Conservation (phyloP, 2,113 vertebrate genomes). For the Clupea harengus region DNA sequence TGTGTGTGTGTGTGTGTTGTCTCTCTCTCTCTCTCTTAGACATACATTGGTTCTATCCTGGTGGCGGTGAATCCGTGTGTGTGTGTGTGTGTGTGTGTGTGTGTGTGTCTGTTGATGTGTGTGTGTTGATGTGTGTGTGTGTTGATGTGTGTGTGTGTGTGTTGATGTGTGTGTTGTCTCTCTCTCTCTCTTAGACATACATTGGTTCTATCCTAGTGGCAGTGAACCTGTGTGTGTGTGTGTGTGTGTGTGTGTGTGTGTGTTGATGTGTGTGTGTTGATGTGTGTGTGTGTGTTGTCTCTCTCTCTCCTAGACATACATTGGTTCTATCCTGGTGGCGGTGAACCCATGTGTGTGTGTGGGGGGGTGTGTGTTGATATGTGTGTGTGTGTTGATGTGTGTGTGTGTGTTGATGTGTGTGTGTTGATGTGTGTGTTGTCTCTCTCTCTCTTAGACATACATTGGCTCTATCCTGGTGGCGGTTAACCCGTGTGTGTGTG, state of each 20-base stretch:
- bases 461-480: constrained; percentile 54
- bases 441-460: neutral
- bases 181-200: constrained; percentile 71
- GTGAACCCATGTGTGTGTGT: too few species aligned
- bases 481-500: constrained; percentile 90
- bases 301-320: constrained; percentile 73
- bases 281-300: constrained; percentile 59
- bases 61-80: constrained; percentile 50
- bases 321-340: constrained; percentile 89
- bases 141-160: too few species aligned
- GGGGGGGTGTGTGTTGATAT: too few species aligned
- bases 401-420: too few species aligned
- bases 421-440: too few species aligned
- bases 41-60: constrained; percentile 94
- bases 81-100: neutral
- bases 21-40: constrained; percentile 49
- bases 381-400: too few species aligned
- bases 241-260: too few species aligned
- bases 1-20: neutral
- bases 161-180: constrained; percentile 59
- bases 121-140: too few species aligned
- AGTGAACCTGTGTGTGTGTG: constrained; percentile 90
- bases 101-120: constrained; percentile 78
- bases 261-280: too few species aligned
- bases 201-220: constrained; percentile 79